Evolutionary conservation across 2,113 vertebrate species (phyloP).

Genomic region (Ascaphus truei): DNA sequence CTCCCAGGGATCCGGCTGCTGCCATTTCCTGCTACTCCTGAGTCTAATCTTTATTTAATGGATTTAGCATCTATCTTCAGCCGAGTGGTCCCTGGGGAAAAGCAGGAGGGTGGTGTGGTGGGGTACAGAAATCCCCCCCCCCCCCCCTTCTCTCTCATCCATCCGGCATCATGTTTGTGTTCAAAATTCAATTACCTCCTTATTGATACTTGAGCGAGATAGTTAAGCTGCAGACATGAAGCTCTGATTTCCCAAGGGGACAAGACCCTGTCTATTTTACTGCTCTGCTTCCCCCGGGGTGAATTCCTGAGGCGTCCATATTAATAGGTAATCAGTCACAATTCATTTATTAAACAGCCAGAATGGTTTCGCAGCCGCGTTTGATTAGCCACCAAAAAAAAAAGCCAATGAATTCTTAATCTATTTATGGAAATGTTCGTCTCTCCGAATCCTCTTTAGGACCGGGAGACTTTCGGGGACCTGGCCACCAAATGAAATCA

Average conservation of each 20-base stretch:
- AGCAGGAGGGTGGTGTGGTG: conserved; percentile 67
- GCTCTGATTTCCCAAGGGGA: conserved; percentile 98
- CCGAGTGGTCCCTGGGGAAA: conserved; percentile 77
- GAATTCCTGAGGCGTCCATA: conserved; percentile 99
- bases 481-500: too few relatives aligned
- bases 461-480: conserved; percentile 2
- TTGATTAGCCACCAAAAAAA: conserved; percentile 98
- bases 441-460: conserved; percentile 86
- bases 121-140: conserved; percentile 75
- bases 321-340: conserved; percentile 99
- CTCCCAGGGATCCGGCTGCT: conserved; percentile 68
- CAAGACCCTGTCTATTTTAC: conserved; percentile 99
- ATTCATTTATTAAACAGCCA: conserved; percentile 99
- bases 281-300: conserved; percentile 76
- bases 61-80: conserved; percentile 98
- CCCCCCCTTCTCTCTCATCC: conserved; percentile 72
- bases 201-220: conserved; percentile 99
- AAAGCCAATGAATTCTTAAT: conserved; percentile 98
- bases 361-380: conserved; percentile 92
- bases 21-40: conserved; percentile 79
- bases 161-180: conserved; percentile 98
- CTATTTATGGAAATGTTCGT: conserved; percentile 98
- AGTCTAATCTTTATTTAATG: conserved; percentile 99
- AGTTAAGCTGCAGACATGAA: conserved; percentile 99
- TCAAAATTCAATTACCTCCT: conserved; percentile 99